These are phyloP conservation scores for Stylophora pistillata DNA, from an alignment of 64 coral and sea anemone species.

Conservation along the genomic window DNA sequence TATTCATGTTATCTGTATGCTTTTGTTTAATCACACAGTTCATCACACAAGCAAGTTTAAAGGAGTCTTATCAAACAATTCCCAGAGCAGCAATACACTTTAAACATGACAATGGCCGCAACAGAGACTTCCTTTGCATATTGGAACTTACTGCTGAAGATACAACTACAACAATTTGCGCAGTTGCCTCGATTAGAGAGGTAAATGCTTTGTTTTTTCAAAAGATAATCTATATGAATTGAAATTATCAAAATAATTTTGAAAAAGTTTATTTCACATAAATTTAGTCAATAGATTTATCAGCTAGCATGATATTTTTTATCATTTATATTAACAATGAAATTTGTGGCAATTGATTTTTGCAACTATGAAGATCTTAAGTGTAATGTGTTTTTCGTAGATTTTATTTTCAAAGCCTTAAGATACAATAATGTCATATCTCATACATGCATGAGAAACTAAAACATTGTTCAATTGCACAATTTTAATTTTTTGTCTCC, in stretches of 20 bases:
- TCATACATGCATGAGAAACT: rapidly evolving
- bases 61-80: slow-evolving; percentile 33
- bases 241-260: neutral
- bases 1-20: neutral
- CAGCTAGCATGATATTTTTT: too few relatives aligned
- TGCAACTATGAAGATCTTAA: too few relatives aligned
- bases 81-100: slow-evolving; percentile 17
- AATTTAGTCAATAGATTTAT: too few relatives aligned
- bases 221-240: neutral
- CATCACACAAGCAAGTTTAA: slow-evolving; percentile 7
- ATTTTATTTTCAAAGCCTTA: neutral
- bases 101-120: slow-evolving; percentile 28
- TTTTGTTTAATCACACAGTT: slow-evolving; percentile 7
- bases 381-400: too few relatives aligned
- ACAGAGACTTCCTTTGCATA: slow-evolving; percentile 52
- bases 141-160: slow-evolving; percentile 24
- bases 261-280: neutral
- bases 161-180: neutral
- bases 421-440: too few relatives aligned
- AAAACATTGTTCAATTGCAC: neutral
- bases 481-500: neutral
- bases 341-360: too few relatives aligned
- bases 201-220: neutral
- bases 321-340: too few relatives aligned
- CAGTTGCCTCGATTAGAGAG: slow-evolving; percentile 31